Base-by-base conservation (phyloP, 2,888 invertebrate species). In the Caenorhabditis drosophilae region DNA sequence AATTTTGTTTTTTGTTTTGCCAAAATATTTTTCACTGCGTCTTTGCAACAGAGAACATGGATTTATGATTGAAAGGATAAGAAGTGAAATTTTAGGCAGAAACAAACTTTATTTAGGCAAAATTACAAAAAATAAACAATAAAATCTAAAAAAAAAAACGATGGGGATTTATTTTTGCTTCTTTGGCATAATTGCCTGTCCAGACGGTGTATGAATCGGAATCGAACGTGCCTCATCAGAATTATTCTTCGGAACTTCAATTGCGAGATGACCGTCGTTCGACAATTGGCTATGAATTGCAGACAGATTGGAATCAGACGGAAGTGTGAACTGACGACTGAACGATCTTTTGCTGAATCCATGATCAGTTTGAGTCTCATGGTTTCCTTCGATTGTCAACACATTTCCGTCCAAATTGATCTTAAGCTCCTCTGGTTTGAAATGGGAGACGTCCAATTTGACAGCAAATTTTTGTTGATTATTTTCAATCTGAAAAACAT, bases 401-500 rank as follows among this genome's bases (percentile, higher is more conserved):
- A 58, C 45, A 26, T 51, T 47, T 36, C 67, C 70, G 31, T 70
- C 67, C 38, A 73, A 48, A 27, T 64, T 63, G 56, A 73, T 59
- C 51, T 64, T 70, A 22, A 73, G 49, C 53, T 73, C 70, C 44
- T 73, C 69, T 16, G 72, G 72, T 46, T 61, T 67, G 63, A 67
- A 70, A 16, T 57, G 55, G n/a, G 50, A 36, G 20, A 70, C 70
- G 27, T 70, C 63, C 36, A 70, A 49, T 18, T 53, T 56, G 51
- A 70, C 60, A 16, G 53, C 55, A 45, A 67, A 70, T 56, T 62
- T 59, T 23, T 59, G 47, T 11, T 46, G 47, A 41, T 46, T 60
- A 45, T 69, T 57, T 34, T 53, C 52, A 35, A 64, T 52, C 51
- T 63, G 31, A 31, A 31, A 31, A n/a, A n/a, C n/a, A n/a, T n/a